These are phyloP conservation scores for Gymnothorax reevesii DNA, from an alignment of 2,797 vertebrate genomes.

Conservation along the genomic window DNA sequence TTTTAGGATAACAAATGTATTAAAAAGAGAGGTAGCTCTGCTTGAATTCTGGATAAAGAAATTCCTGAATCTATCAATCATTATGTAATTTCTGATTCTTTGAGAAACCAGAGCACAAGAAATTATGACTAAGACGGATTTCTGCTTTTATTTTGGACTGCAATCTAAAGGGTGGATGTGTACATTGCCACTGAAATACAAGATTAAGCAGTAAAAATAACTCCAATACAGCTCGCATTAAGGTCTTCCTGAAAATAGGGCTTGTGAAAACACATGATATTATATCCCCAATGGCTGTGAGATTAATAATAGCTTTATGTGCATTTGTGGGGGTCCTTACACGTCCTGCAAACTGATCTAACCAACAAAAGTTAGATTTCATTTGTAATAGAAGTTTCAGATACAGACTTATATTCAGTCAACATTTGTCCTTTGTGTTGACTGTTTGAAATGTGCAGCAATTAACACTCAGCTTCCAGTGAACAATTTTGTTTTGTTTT, in stretches of 20 bases:
- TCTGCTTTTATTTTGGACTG: background rate
- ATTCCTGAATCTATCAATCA: background rate
- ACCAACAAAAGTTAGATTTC: background rate
- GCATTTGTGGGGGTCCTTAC: background rate
- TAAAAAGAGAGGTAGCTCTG: background rate
- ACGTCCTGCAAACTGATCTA: background rate
- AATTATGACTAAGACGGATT: background rate
- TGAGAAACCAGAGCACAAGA: background rate
- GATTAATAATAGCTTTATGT: background rate
- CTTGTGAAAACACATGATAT: background rate
- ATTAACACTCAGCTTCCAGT: background rate
- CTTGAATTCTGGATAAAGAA: background rate
- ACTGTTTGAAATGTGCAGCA: no score
- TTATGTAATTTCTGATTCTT: no score
- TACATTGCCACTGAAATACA: background rate
- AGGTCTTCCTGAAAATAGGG: slow-evolving; percentile 3
- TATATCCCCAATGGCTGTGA: background rate
- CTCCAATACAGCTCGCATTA: background rate
- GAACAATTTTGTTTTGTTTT: background rate
- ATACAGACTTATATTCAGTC: background rate
- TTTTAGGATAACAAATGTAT: background rate
- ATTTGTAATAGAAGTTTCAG: background rate
- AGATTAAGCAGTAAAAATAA: background rate
- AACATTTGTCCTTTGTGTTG: no score
- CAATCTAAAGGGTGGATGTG: background rate